Conservation (phyloP, 2,113 vertebrate genomes). For the Chloropsis cyanopogon region DNA sequence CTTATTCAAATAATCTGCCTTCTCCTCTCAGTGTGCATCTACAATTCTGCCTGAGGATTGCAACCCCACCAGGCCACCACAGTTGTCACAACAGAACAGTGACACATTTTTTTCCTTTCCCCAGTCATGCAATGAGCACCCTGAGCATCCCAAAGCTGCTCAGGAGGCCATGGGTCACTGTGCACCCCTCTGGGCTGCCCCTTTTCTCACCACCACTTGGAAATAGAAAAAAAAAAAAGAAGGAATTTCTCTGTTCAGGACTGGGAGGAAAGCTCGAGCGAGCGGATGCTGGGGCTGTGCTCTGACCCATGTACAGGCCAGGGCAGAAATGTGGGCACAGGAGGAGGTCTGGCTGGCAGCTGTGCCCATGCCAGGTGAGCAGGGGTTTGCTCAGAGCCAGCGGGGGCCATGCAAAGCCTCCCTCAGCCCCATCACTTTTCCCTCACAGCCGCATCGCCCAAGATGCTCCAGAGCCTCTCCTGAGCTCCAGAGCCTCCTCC, state of each 20-base stretch:
- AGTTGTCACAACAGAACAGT: not conserved
- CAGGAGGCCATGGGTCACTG: fast-evolving
- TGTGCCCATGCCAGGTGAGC: not conserved
- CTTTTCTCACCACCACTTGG: not conserved
- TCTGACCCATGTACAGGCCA: fast-evolving
- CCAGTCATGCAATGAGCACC: fast-evolving
- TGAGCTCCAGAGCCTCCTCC: not conserved
- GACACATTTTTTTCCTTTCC: not conserved
- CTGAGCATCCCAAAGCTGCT: not conserved
- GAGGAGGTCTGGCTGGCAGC: not conserved
- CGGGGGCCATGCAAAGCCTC: fast-evolving
- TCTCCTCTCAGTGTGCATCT: not conserved
- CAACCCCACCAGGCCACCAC: not conserved
- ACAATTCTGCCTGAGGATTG: not conserved
- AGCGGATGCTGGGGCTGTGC: fast-evolving
- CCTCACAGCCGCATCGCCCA: fast-evolving
- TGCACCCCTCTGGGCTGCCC: not conserved
- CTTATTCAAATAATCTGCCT: not conserved
- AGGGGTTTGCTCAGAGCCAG: not conserved
- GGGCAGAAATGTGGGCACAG: not conserved
- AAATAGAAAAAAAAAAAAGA: not conserved
- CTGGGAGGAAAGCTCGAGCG: not conserved
- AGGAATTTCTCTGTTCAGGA: not conserved
- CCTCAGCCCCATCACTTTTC: not conserved
- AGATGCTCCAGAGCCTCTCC: not conserved